Evolutionary conservation across 2,113 vertebrate genomes (phyloP), one percentile per base, ranked within the genome.

Genomic region (Caretta caretta): DNA sequence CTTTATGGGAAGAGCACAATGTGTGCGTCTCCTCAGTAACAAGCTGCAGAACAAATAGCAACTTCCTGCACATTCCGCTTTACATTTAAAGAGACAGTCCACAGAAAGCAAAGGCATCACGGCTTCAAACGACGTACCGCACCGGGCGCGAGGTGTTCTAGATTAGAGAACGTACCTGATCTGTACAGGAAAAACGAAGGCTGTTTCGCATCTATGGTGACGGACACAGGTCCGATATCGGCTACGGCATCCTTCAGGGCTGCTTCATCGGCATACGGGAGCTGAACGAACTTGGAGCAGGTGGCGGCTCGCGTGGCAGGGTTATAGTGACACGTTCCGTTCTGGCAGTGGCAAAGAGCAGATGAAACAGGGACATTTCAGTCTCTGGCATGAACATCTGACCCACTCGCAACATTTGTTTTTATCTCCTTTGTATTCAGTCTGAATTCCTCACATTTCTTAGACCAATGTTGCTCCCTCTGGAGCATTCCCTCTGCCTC

Each of bases 171-270:
- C 97, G 1, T 97, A 99, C 99, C 99, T n/a, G 98, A 98, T 10
- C 22, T 98, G 96, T 98, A 99, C 6, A 99, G 91, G 86, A 94
- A 90, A 96, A 99, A 99, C 0, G 56, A 69, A 16, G 98, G 86
- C 1, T 96, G 97, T 0, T 89, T 95, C 11, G 99, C 99, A 0
- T 99, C 99, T 10, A 99, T 98, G 38, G 13, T 99, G 2, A 99
- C 99, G 0, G 99, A 98, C 65, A 99, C 97, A 0, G 99, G 99
- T 4, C 99, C 99, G 1, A 99, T 83, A 9, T 65, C 98, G 92
- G 99, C 99, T 9, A 99, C 69, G 0, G 97, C 98, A 10, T 98
- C 88, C 87, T 99, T 98, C 76, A 99, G 97, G 2, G 96, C 97
- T 0, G 59, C 91, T 87, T 99, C 99, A 2, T 98, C 82, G 0